phyloP scores from a whole-genome alignment of 2,888 invertebrate species.

The Barypeithes pellucidus region DNA sequence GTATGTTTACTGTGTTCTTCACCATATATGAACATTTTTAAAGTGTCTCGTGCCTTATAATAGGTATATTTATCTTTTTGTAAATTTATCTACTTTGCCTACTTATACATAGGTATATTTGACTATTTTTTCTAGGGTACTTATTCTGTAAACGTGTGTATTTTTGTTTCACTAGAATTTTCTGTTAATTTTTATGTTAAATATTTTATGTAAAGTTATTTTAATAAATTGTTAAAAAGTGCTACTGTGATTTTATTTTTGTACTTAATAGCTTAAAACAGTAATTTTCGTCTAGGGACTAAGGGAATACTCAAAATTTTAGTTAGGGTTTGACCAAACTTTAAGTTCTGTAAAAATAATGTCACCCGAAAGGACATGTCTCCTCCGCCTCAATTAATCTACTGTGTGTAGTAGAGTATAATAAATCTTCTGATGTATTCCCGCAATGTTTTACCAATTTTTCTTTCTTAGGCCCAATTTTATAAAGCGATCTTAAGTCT shows the following conservation, averaged over 20 bases:
- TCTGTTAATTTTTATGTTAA: conserved; percentile 47
- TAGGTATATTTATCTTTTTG: conserved; percentile 36
- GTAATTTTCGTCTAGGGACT: no score
- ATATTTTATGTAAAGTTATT: conserved; percentile 50
- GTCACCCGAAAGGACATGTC: no score
- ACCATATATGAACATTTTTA: conserved; percentile 20
- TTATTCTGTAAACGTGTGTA: conserved; percentile 45
- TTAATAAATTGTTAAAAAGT: conserved; percentile 45
- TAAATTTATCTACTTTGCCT: conserved; percentile 39
- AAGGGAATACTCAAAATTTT: no score
- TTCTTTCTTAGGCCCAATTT: no score
- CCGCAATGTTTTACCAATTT: no score
- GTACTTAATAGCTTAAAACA: no score
- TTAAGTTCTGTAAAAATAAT: no score
- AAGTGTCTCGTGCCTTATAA: conserved; percentile 40
- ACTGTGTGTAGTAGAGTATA: no score
- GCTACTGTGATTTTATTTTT: neutral
- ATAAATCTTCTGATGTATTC: no score
- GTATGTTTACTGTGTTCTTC: neutral
- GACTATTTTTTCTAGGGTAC: conserved; percentile 48
- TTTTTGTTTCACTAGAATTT: conserved; percentile 44
- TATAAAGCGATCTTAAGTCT: no score
- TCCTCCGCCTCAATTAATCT: no score
- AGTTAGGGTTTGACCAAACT: no score
- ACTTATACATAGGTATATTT: conserved; percentile 47